Base-by-base conservation (phyloP, 2,113 vertebrate genomes). In the Drymodes brunneopygia region DNA sequence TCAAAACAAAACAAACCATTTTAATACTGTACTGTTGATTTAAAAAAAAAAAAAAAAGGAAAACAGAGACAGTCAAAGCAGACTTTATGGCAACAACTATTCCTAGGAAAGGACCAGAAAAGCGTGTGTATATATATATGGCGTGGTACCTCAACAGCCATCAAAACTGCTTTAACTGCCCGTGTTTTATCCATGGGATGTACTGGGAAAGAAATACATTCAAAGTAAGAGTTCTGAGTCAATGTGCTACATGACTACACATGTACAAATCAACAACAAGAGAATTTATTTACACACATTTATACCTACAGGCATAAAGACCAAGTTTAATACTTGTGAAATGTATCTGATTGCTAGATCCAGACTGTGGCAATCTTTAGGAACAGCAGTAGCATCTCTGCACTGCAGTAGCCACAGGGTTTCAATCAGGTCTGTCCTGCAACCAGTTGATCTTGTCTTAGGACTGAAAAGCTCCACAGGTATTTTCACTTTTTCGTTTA, bases 161-260 rank as follows among this genome's bases (percentile, higher is more conserved):
- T 27, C 47, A 64, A 60, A 92, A 88, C 72, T 64, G 81, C 57
- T 77, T 60, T 77, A 94, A 88, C 42, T 91, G 93, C 38, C 66
- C 4, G 1, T 42, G 48, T 72, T 96, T 88, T 85, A 75, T 45
- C 81, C 58, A 66, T 20, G 27, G 56, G 48, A 88, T 58, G 51
- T 44, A 91, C 33, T 57, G 44, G 69, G 22, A 90, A 85, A 89
- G 66, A 91, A 96, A 95, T 79, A 96, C 58, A 89, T 95, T 95
- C 73, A 87, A 81, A 96, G n/a, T 36, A 93, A 94, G 15, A 72
- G 35, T 62, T 87, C 47, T 61, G 80, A 88, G 36, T 81, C 79
- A 83, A 73, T 15, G 5, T 54, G 90, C 83, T 92, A 91, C 36
- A 47, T 86, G 44, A 88, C 67, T 91, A 62, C 40, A 88, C 60